A percentile compares a stretch with the other conserved stretches of the same genome.
Conservation (phyloP, 1,140 invertebrate genomes). For the Ctenoplectra terminalis region DNA sequence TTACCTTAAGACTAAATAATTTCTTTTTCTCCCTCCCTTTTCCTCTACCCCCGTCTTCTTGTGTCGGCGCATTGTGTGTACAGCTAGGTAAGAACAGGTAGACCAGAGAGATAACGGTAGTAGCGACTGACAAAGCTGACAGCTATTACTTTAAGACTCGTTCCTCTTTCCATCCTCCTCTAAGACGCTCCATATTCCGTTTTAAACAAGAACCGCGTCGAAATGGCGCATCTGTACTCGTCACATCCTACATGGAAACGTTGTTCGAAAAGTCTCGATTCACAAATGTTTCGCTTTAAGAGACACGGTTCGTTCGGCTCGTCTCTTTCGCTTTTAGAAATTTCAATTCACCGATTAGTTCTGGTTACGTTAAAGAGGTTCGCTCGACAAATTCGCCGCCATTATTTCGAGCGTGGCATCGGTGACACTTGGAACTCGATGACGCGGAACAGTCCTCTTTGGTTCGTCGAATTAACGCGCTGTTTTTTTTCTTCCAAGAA, state of each 20-base stretch:
- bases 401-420: slow-evolving; percentile 18
- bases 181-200: slow-evolving; percentile 52
- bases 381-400: not conserved
- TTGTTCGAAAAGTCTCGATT: not conserved
- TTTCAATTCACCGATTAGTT: slow-evolving; percentile 42
- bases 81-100: slow-evolving; percentile 49
- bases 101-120: slow-evolving; percentile 64
- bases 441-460: not conserved
- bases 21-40: slow-evolving; percentile 11
- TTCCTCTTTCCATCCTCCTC: slow-evolving; percentile 10
- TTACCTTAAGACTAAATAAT: slow-evolving; percentile 45
- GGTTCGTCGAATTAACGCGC: not conserved
- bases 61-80: not conserved
- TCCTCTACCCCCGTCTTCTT: no score
- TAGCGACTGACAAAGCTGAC: slow-evolving; percentile 60
- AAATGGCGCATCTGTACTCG: slow-evolving; percentile 17
- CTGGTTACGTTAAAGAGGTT: not conserved
- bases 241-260: not conserved
- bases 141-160: slow-evolving; percentile 57
- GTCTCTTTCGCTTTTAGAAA: not conserved
- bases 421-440: not conserved
- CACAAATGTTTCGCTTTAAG: not conserved
- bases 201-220: slow-evolving; percentile 32
- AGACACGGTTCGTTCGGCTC: not conserved
- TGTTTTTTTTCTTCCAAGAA: not conserved